Evolutionary conservation across 2,113 vertebrate species (phyloP).

Genomic region (Nesospiza acunhae): DNA sequence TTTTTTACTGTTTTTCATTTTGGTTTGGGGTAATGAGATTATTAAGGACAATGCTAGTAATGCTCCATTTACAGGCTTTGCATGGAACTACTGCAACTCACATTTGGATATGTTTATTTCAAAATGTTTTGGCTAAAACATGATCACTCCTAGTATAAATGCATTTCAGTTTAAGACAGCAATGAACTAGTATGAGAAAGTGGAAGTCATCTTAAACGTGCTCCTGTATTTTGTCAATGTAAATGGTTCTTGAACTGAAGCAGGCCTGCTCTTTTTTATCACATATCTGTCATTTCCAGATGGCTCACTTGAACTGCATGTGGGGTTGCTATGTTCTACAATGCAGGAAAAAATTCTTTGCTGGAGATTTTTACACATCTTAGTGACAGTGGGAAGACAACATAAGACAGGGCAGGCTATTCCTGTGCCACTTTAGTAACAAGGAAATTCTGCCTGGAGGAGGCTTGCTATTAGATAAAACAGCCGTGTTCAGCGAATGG

Average conservation of each 20-base stretch:
- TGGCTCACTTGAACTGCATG: background rate
- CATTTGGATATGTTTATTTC: background rate
- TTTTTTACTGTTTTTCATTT: background rate
- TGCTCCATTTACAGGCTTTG: background rate
- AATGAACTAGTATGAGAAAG: background rate
- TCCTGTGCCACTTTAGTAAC: slow-evolving; percentile 2
- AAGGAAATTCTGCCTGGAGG: slow-evolving; percentile 19
- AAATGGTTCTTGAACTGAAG: background rate
- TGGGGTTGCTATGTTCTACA: slow-evolving; percentile 3
- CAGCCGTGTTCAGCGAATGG: background rate
- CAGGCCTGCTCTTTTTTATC: background rate
- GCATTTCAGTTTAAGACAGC: background rate
- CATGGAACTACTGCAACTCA: background rate
- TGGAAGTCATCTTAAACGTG: background rate
- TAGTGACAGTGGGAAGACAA: slow-evolving; percentile 34
- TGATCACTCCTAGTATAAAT: background rate
- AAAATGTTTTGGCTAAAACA: background rate
- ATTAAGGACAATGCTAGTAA: background rate
- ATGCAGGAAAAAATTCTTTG: background rate
- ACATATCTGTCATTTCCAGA: background rate
- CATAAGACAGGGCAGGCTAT: background rate
- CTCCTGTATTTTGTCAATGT: background rate
- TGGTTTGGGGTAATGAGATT: background rate
- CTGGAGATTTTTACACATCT: slow-evolving; percentile 8
- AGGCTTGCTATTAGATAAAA: background rate